Percentiles rank a stretch among this genome's conserved stretches.
phyloP scores from a whole-genome alignment of 2,113 vertebrate genomes.

The Hyperopisus bebe region DNA sequence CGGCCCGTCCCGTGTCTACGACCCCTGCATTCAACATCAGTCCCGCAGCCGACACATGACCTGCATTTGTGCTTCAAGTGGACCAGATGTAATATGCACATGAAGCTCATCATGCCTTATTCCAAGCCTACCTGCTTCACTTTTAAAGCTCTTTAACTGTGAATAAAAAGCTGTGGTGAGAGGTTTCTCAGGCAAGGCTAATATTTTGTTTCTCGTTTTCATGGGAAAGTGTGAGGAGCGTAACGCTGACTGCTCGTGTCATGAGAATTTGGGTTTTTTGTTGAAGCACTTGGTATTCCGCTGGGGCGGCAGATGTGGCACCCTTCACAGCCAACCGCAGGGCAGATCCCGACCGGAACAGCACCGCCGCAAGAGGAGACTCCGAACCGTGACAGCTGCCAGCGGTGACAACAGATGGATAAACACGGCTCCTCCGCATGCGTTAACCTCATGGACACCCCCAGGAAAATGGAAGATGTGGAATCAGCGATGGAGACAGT shows the following conservation, averaged over 20 bases:
- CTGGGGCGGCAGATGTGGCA: background rate
- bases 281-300: background rate
- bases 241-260: background rate
- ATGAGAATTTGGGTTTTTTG: background rate
- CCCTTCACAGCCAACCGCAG: background rate
- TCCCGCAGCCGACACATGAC: background rate
- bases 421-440: background rate
- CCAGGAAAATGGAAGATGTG: background rate
- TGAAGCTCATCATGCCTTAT: background rate
- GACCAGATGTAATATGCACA: background rate
- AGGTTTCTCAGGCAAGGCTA: background rate
- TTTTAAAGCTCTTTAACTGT: background rate
- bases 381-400: background rate
- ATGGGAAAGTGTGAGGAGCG: too few relatives aligned
- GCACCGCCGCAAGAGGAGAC: background rate
- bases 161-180: background rate
- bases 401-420: background rate
- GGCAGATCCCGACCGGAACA: background rate
- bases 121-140: background rate
- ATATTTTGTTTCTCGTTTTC: background rate
- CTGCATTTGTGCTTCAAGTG: background rate
- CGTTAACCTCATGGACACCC: background rate
- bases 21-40: background rate
- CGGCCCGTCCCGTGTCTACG: background rate
- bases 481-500: background rate